phyloP scores from a whole-genome alignment of 2,888 invertebrate genomes.

The Trissoscelio sp. region DNA sequence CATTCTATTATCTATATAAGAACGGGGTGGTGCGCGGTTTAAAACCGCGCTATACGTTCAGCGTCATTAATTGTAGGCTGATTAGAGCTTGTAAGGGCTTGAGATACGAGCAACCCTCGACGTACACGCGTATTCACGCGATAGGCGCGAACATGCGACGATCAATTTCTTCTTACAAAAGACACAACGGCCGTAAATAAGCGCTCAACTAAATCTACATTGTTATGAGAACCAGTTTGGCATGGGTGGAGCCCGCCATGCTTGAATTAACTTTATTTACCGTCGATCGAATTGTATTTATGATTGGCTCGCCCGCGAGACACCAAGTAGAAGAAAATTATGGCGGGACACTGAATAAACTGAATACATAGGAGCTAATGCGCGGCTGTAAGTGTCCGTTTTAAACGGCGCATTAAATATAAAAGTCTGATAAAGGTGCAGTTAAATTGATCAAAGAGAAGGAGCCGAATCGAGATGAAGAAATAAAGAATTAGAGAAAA shows the following conservation, averaged over 20 bases:
- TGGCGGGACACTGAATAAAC: background rate
- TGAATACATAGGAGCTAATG: background rate
- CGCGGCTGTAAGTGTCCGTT: too few relatives aligned
- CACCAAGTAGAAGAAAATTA: conserved; percentile 22
- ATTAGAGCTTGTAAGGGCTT: conserved; percentile 65
- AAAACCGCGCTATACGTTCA: conserved; percentile 58
- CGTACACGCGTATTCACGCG: conserved; percentile 64
- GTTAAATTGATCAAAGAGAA: too few relatives aligned
- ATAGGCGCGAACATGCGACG: conserved; percentile 64
- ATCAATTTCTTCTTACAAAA: conserved; percentile 63
- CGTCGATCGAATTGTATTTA: conserved; percentile 36
- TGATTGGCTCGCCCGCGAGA: conserved; percentile 25
- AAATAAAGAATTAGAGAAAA: too few relatives aligned
- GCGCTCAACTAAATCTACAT: conserved; percentile 45
- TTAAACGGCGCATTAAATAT: background rate
- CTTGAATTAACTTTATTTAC: conserved; percentile 49
- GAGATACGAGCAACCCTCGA: conserved; percentile 63
- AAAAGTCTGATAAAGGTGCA: too few relatives aligned
- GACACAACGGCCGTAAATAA: conserved; percentile 53
- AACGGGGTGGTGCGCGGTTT: conserved; percentile 64
- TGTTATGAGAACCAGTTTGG: conserved; percentile 58
- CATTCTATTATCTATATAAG: conserved; percentile 70
- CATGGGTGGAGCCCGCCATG: conserved; percentile 45
- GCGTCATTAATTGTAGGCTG: conserved; percentile 69
- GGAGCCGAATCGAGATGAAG: too few relatives aligned